Evolutionary conservation across 1,140 invertebrate genomes (phyloP).

Genomic region (Eriosoma lanigerum): DNA sequence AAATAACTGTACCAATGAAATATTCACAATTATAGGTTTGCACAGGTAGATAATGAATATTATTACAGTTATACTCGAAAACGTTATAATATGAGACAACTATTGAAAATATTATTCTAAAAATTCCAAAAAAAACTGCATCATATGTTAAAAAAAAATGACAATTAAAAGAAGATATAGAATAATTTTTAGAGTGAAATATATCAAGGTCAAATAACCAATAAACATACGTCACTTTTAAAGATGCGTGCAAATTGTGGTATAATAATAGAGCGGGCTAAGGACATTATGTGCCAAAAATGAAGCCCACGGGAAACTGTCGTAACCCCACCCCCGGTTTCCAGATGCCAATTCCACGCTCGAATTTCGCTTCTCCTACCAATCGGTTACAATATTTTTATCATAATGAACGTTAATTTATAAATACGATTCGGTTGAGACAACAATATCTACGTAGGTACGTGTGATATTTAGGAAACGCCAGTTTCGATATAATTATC

Average conservation of each 20-base stretch:
- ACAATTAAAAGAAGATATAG: no score
- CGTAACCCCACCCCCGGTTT: constrained; percentile 12
- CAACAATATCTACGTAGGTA: neutral
- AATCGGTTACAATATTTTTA: constrained; percentile 11
- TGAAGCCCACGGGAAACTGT: constrained; percentile 28
- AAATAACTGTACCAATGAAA: no score
- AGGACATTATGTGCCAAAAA: constrained; percentile 33
- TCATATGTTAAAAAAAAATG: no score
- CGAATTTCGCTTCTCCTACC: neutral
- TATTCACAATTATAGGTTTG: no score
- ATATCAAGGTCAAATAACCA: constrained; percentile 21
- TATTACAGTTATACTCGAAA: no score
- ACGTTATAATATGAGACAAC: no score
- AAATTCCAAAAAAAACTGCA: no score
- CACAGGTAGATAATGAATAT: no score
- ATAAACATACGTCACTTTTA: constrained; percentile 41
- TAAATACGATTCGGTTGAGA: constrained; percentile 31
- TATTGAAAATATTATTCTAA: no score
- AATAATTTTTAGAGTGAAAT: neutral
- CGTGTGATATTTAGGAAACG: constrained; percentile 15
- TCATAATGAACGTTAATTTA: constrained; percentile 22
- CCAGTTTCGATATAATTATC: neutral
- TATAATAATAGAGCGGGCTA: constrained; percentile 41
- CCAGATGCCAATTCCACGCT: constrained; percentile 47
- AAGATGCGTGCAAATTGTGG: constrained; percentile 43